Evolutionary conservation across 2,888 invertebrate species (phyloP), one percentile per base, ranked within the genome.

Genomic region (Epinotia ramella): DNA sequence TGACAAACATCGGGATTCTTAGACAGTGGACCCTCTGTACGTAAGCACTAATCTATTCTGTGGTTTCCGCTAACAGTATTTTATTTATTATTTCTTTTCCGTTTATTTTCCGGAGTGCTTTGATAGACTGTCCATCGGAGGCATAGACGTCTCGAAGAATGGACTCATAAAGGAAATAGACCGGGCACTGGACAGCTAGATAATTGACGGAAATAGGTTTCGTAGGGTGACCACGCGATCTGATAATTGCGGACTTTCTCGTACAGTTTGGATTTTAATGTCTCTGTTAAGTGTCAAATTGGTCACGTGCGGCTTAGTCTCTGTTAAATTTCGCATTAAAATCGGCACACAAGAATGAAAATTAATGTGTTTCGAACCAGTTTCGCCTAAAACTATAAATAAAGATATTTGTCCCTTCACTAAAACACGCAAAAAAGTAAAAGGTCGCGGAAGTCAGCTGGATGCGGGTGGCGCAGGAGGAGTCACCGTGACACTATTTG

Each of bases 151-250:
- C 44, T 60, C 46, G 57, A 66, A 68, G 67, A 73, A 68, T 63
- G 68, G 62, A 56, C 56, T 73, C 73, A 56, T 69, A 74, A 64
- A 64, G 73, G 73, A 74, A 74, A 74, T 64, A 57, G 63, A 63
- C 63, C 7, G 69, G 63, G 67, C 18, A 64, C 57, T 46, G 63
- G 68, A 69, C 73, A 74, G 69, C 68, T 57, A 28, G 73, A 69
- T 74, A 74, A 74, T 74, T 74, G 73, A 57, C 46, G 68, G 63
- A 74, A 74, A 74, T 74, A 64, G 64, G 73, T 74, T 69, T 56
- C 28, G 73, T 57, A 28, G 63, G 57, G 57, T 16, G 13, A 57
- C 68, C 16, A 63, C 2, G 18, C 28, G 56, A 1, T 57, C 18
- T 16, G 44, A 28, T 3, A 5, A 11, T 49, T 13, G 6, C 9